These are phyloP conservation scores for Luscinia luscinia DNA, from an alignment of 2,797 vertebrate genomes.

Conservation along the genomic window DNA sequence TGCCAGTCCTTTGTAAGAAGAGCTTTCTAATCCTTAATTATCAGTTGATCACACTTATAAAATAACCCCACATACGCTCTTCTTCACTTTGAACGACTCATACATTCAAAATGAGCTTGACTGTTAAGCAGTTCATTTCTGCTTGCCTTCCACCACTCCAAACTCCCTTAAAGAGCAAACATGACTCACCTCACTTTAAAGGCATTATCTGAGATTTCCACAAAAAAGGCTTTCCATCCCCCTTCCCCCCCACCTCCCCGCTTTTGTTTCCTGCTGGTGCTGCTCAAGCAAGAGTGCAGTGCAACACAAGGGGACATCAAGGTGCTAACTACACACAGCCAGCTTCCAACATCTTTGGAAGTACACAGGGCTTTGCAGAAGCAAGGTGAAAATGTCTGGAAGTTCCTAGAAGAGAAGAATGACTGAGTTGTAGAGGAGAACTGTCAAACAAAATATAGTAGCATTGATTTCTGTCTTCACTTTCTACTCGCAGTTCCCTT, in stretches of 20 bases:
- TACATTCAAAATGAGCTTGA: neutral
- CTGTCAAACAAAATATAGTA: neutral
- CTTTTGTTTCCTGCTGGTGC: neutral
- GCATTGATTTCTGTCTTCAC: neutral
- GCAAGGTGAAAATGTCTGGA: neutral
- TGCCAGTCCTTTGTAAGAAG: neutral
- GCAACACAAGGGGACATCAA: neutral
- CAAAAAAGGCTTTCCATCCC: neutral
- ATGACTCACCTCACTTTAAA: neutral
- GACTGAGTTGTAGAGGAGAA: neutral
- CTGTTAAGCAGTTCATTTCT: neutral
- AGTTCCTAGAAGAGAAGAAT: neutral
- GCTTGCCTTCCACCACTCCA: no score
- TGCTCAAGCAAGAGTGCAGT: neutral
- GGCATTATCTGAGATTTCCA: neutral
- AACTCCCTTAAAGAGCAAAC: neutral
- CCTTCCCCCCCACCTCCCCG: no score
- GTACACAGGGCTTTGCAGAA: neutral
- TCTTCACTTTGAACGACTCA: neutral
- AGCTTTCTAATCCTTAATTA: neutral
- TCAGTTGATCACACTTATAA: neutral
- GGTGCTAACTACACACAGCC: neutral
- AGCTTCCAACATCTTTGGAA: neutral
- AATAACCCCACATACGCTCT: fast-evolving
- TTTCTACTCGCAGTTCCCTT: neutral